phyloP scores from a whole-genome alignment of 2,113 vertebrate genomes.

The Melanostigma gelatinosum region DNA sequence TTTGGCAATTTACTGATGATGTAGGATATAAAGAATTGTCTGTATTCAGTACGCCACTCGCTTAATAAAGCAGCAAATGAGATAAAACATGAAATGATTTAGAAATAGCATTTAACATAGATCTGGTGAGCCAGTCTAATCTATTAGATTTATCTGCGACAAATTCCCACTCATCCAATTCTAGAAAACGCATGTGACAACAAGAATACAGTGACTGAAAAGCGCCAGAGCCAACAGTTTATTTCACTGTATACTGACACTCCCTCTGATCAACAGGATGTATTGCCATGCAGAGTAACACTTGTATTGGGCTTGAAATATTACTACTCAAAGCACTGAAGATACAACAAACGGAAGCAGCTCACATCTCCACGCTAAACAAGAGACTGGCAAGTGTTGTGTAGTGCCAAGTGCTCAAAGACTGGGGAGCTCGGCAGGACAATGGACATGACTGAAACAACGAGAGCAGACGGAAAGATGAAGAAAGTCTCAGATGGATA shows the following conservation, averaged over 20 bases:
- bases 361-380: conserved; percentile 15
- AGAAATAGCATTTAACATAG: conserved; percentile 8
- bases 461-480: conserved; percentile 29
- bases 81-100: conserved; percentile 6
- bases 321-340: conserved; percentile 28
- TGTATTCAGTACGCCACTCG: conserved; percentile 8
- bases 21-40: conserved; percentile 40
- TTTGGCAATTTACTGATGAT: conserved; percentile 51
- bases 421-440: conserved; percentile 59
- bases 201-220: conserved; percentile 14
- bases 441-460: conserved; percentile 50
- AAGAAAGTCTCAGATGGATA: conserved; percentile 48
- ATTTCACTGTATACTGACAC: conserved; percentile 26
- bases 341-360: conserved; percentile 33
- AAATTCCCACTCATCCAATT: conserved; percentile 14
- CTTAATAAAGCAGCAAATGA: conserved; percentile 13
- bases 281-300: conserved; percentile 19
- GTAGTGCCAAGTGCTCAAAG: conserved; percentile 57
- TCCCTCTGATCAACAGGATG: conserved; percentile 26
- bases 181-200: not conserved
- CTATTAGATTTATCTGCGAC: conserved; percentile 10
- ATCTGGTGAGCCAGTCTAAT: conserved; percentile 16
- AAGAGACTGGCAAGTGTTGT: conserved; percentile 53
- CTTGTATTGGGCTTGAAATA: conserved; percentile 3
- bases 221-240: conserved; percentile 18